Base-by-base conservation (phyloP, 2,113 vertebrate genomes). In the Pteronura brasiliensis region DNA sequence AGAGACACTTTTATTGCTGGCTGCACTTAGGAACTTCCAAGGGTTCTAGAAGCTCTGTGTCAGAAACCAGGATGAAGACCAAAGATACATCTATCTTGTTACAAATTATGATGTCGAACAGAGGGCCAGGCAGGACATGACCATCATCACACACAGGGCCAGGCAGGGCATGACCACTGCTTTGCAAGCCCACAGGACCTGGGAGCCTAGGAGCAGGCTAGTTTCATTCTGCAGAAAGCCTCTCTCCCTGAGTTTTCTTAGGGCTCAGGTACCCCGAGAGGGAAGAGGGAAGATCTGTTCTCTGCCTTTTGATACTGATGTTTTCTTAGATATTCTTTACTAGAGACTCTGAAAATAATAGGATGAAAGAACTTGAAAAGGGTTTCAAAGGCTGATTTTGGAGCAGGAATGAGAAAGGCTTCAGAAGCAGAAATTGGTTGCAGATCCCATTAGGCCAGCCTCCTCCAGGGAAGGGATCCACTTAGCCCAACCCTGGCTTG, bases 331-430 rank as follows among this genome's bases (percentile, higher is more conserved):
- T 49, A 17, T 25, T 91, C 87, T 96, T 89, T 86, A 52, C 86
- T 71, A 81, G 84, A 96, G 57, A 67, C 59, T 57, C 42, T 55
- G 36, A 69, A 92, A 90, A 82, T 94, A 96, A 90, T 76, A 81
- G 57, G 27, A 65, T 31, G 44, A 96, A 97, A 93, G 49, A 69
- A 34, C 72, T 80, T 59, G 65, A 83, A 42, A 25, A 79, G 12
- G 18, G 31, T 89, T 88, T 81, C 94, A 82, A 63, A 97, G 95
- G 36, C 88, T n/a, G 71, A 92, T 81, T 95, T 52, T 67, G 49
- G 23, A 90, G 61, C 34, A 77, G 88, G 86, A 94, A 63, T 72
- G 76, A 77, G 92, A 94, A 81, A 79, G 42, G 18, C 81, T 84
- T 80, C 71, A 92, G 63, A 91, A 86, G 88, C 92, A 94, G 81